Conservation (phyloP, 2,888 invertebrate genomes). For the Melitaea athalia region DNA sequence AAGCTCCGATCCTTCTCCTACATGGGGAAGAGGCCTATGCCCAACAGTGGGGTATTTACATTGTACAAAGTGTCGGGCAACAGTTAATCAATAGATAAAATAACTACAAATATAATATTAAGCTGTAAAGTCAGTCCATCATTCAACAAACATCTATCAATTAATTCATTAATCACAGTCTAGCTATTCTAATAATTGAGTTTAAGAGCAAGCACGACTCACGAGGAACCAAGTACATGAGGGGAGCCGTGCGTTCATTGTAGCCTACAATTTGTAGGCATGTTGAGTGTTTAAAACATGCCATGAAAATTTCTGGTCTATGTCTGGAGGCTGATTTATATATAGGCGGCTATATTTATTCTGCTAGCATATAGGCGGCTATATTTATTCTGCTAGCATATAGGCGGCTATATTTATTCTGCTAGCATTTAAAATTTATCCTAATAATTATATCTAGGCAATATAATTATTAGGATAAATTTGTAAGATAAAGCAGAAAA, state of each 20-base stretch:
- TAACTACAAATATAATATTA: too few species aligned
- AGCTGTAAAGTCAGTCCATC: background rate
- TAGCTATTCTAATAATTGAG: constrained; percentile 23
- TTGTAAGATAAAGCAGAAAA: too few species aligned
- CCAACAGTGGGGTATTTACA: too few species aligned
- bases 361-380: background rate
- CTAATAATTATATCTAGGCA: too few species aligned
- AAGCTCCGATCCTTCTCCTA: too few species aligned
- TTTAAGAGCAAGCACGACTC: constrained; percentile 18
- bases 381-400: background rate
- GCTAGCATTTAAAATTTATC: too few species aligned
- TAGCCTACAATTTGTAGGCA: background rate
- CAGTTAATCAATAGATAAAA: too few species aligned
- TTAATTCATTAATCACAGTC: constrained; percentile 15
- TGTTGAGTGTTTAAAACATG: constrained; percentile 9
- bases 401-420: background rate
- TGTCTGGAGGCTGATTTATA: background rate
- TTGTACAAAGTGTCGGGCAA: too few species aligned
- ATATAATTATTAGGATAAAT: too few species aligned
- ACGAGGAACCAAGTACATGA: constrained; percentile 15
- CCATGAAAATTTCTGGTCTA: constrained; percentile 1
- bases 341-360: background rate
- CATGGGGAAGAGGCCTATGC: too few species aligned
- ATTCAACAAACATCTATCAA: constrained; percentile 13
- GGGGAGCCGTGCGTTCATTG: constrained; percentile 8